Conservation (phyloP, 1,140 invertebrate genomes). For the Rhynchophorus ferrugineus region DNA sequence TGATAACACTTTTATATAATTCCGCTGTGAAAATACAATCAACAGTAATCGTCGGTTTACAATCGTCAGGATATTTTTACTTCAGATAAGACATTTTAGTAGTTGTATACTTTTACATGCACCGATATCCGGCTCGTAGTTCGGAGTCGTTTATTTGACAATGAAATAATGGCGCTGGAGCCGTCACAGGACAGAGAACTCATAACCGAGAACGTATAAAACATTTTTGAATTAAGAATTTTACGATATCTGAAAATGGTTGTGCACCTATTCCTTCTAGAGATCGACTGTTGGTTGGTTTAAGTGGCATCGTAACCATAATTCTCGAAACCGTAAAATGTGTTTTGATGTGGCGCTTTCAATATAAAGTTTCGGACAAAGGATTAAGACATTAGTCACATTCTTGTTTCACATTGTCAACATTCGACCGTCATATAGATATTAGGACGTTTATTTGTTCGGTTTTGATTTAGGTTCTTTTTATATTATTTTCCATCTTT, state of each 20-base stretch:
- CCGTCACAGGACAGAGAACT: background rate
- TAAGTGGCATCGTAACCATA: constrained; percentile 9
- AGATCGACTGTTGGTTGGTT: constrained; percentile 9
- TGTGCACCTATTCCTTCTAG: constrained; percentile 17
- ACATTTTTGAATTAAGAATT: constrained; percentile 22
- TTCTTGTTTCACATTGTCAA: background rate
- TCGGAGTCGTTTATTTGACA: constrained; percentile 6
- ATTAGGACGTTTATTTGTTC: too few species aligned
- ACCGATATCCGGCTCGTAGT: background rate
- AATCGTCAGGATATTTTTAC: background rate
- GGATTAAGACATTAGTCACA: background rate
- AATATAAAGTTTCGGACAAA: background rate
- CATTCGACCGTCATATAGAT: too few species aligned
- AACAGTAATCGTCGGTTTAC: background rate
- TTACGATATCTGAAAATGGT: constrained; percentile 17
- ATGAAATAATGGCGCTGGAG: constrained; percentile 11
- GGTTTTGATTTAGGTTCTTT: too few species aligned
- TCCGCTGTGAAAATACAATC: background rate
- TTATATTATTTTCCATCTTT: too few species aligned
- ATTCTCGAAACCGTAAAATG: constrained; percentile 13
- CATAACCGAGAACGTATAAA: constrained; percentile 18
- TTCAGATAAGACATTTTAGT: background rate
- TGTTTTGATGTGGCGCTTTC: constrained; percentile 10
- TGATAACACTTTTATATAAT: too few species aligned
- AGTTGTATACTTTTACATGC: background rate